Conservation (phyloP, 2,888 invertebrate species). For the Monopis laevigella region DNA sequence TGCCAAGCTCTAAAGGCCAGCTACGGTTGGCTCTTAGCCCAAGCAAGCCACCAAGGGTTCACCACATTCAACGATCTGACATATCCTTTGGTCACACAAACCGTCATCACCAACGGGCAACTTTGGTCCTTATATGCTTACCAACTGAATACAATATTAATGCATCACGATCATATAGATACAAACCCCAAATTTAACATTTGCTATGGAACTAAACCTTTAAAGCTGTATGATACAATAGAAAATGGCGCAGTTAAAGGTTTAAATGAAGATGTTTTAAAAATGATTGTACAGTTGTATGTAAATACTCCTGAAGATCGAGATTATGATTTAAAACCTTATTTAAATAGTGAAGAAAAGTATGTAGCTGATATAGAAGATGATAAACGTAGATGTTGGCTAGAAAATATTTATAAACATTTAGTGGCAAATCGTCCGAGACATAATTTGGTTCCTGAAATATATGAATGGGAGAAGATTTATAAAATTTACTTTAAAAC, state of each 20-base stretch:
- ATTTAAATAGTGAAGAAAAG: conserved; percentile 67
- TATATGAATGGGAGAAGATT: conserved; percentile 84
- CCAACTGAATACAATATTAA: conserved; percentile 86
- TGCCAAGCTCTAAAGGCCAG: conserved; percentile 81
- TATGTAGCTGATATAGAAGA: conserved; percentile 74
- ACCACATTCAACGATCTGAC: conserved; percentile 90
- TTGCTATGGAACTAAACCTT: conserved; percentile 79
- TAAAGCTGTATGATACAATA: conserved; percentile 78
- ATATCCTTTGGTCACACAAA: conserved; percentile 91
- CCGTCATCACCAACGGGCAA: conserved; percentile 88
- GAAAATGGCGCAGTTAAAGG: conserved; percentile 78
- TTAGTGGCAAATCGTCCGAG: conserved; percentile 74
- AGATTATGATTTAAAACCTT: conserved; percentile 76
- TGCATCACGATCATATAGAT: conserved; percentile 71
- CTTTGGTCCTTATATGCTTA: conserved; percentile 88
- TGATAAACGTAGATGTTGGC: conserved; percentile 73
- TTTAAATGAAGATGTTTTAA: conserved; percentile 82
- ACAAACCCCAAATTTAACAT: conserved; percentile 79
- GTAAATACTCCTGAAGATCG: conserved; percentile 72
- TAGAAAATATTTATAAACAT: conserved; percentile 75
- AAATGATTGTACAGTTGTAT: conserved; percentile 78
- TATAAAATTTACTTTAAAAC: conserved; percentile 79
- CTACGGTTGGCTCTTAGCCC: conserved; percentile 81
- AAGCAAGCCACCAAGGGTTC: conserved; percentile 89
- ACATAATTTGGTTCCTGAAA: conserved; percentile 71